Conservation (phyloP, 2,113 vertebrate genomes). For the Syrmaticus mikado region DNA sequence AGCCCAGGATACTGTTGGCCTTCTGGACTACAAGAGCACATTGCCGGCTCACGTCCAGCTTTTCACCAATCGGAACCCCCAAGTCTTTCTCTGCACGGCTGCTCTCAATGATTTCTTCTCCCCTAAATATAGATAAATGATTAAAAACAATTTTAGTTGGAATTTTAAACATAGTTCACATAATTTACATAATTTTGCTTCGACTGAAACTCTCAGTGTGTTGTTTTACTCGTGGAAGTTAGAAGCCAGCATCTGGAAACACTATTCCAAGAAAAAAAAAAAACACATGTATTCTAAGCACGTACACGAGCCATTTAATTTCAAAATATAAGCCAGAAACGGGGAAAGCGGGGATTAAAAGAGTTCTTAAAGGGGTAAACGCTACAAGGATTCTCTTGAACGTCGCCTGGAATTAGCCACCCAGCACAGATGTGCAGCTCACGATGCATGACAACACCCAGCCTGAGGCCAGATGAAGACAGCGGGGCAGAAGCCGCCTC, state of each 20-base stretch:
- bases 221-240: neutral
- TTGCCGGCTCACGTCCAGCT: too few relatives aligned
- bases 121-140: too few relatives aligned
- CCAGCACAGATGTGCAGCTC: neutral
- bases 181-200: neutral
- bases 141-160: neutral
- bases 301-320: rapidly evolving
- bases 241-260: neutral
- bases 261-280: neutral
- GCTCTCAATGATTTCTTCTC: too few relatives aligned
- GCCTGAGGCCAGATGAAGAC: neutral
- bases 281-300: neutral
- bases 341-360: neutral
- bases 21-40: too few relatives aligned
- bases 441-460: rapidly evolving
- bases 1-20: too few relatives aligned
- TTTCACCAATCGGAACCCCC: too few relatives aligned
- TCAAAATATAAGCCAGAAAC: neutral
- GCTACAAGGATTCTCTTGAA: neutral
- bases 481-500: neutral
- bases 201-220: neutral
- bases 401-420: rapidly evolving
- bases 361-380: neutral
- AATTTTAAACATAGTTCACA: neutral
- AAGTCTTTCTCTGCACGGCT: too few relatives aligned